phyloP scores from a whole-genome alignment of 1,140 invertebrate genomes.

The Atta cephalotes region DNA sequence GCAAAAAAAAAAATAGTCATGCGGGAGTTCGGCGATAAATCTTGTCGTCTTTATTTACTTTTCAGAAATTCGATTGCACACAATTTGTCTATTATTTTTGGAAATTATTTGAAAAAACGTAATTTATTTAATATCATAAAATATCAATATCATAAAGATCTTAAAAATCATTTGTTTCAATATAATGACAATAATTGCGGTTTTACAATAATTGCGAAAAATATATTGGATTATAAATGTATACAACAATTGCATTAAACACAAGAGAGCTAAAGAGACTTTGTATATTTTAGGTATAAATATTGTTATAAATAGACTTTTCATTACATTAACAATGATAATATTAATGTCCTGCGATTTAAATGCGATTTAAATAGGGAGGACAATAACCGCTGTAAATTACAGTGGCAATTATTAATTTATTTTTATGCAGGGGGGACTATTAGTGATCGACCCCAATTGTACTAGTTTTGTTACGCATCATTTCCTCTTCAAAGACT shows the following conservation, averaged over 20 bases:
- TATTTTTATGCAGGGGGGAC: slow-evolving; percentile 3
- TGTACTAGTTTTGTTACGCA: background rate
- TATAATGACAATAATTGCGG: background rate
- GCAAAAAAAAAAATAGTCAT: slow-evolving; percentile 24
- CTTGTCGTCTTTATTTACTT: background rate
- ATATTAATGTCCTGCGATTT: background rate
- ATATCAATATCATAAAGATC: background rate
- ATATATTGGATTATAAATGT: background rate
- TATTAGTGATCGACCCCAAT: slow-evolving; percentile 12
- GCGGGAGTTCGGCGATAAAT: slow-evolving; percentile 14
- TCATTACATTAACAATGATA: background rate
- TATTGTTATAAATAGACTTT: background rate
- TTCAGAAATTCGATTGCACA: slow-evolving; percentile 3
- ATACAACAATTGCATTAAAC: background rate
- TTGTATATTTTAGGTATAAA: background rate
- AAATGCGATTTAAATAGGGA: slow-evolving; percentile 6
- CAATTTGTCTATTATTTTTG: slow-evolving; percentile 38
- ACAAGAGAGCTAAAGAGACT: background rate
- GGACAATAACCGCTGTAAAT: background rate
- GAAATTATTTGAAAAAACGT: slow-evolving; percentile 2
- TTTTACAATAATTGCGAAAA: background rate
- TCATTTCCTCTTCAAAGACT: slow-evolving; percentile 21
- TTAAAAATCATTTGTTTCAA: background rate
- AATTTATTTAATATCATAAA: background rate
- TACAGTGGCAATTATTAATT: background rate